A percentile compares a stretch with the other conserved stretches of the same genome.
Evolutionary conservation across 2,888 invertebrate species (phyloP).

Genomic region (Nematopogon swammerdamellus): DNA sequence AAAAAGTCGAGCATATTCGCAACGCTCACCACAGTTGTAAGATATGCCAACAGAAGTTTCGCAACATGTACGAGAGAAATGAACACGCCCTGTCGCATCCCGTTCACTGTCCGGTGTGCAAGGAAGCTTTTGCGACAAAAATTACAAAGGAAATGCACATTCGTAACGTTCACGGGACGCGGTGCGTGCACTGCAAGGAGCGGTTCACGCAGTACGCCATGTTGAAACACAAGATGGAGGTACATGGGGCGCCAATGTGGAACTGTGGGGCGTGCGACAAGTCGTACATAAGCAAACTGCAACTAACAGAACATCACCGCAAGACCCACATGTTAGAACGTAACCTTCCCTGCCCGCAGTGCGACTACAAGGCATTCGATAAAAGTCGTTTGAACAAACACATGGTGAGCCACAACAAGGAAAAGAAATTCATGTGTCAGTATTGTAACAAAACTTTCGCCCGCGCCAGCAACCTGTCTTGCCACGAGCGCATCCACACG

Average conservation of each 20-base stretch:
- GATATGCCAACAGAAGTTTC: not conserved
- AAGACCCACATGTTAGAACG: not conserved
- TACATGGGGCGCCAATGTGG: not conserved
- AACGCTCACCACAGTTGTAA: not conserved
- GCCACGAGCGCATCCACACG: conserved; percentile 26
- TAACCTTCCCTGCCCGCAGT: not conserved
- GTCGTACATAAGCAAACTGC: not conserved
- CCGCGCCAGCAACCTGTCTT: conserved; percentile 2
- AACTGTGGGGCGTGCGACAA: not conserved
- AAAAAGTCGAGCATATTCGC: not conserved
- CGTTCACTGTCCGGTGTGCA: not conserved
- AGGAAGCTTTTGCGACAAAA: not conserved
- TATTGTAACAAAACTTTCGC: not conserved
- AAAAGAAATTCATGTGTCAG: not conserved
- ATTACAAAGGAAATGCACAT: not conserved
- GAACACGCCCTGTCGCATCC: conserved; percentile 3
- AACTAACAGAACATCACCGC: not conserved
- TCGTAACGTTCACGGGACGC: not conserved
- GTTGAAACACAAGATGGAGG: not conserved
- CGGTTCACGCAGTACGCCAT: not conserved
- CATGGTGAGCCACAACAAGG: not conserved
- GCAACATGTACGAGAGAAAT: conserved; percentile 2
- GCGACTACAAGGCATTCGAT: not conserved
- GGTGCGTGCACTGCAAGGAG: not conserved
- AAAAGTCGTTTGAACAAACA: conserved; percentile 4